Base-by-base conservation (phyloP, 37 sponge, comb jelly and placozoan genomes). In the Aplysina aerophoba region DNA sequence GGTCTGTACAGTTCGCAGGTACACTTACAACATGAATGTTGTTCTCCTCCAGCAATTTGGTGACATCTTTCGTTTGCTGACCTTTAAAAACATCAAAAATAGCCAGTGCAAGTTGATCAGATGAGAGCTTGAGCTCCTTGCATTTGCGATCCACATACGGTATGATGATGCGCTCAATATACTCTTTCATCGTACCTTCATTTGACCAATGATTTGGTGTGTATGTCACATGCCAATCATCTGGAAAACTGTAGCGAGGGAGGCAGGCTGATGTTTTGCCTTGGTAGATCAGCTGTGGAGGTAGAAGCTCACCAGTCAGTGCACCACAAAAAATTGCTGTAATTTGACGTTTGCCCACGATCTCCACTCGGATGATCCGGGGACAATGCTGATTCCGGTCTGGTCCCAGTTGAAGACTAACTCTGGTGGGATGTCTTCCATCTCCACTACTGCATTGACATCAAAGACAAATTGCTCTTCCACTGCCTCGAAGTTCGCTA, bases 361-460 rank as follows among this genome's bases (percentile, higher is more conserved):
- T 86, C 25, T 81, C 74, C n/a, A 87, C 75, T 74, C 83, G n/a
- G 83, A 73, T 55, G 83, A 87, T 24, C 69, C 87, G 20, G 81
- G 87, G 8, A 87, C 87, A 53, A 80, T 67, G 38, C 81, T 79
- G 30, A 87, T 59, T 19, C 79, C 83, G 8, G 88, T 88, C 77
- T 88, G 83, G 61, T 87, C 83, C 88, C 88, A 82, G 33, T 87
- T 87, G 50, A 87, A 73, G 28, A 82, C 66, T 25, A 85, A 60
- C 30, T 81, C 74, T 13, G 67, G 80, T 62, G 89, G 84, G 21
- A 84, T 83, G 19, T 88, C 89, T 57, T 88, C 81, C 89, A 88
- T 83, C 38, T 83, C 89, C 31, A 84, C 36, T 1, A 84, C 85
- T 5, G 63, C 59, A 79, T 64, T 62, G 38, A 88, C 53, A 63